These are phyloP conservation scores for Haplotaxodon microlepis DNA, from an alignment of 2,113 vertebrate genomes.

Conservation along the genomic window DNA sequence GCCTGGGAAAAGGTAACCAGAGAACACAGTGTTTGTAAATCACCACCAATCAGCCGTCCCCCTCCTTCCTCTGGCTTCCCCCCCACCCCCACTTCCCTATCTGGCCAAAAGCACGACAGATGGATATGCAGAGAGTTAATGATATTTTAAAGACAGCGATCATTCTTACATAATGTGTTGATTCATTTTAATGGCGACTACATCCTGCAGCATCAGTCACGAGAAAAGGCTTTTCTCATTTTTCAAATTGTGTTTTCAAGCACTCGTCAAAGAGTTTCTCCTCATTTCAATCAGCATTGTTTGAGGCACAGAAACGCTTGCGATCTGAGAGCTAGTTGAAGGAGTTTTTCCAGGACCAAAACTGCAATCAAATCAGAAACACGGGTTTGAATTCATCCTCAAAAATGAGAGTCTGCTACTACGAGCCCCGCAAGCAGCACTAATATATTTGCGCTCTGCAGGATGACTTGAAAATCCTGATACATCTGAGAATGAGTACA, in stretches of 20 bases:
- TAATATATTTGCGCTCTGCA: not conserved
- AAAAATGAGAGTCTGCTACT: not conserved
- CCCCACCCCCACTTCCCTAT: not conserved
- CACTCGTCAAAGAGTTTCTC: not conserved
- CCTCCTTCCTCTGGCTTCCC: not conserved
- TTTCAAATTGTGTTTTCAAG: constrained; percentile 13
- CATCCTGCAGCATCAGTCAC: constrained; percentile 35
- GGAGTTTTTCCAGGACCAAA: not conserved
- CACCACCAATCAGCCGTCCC: constrained; percentile 43
- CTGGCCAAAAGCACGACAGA: constrained; percentile 51
- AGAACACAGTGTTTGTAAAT: constrained; percentile 57
- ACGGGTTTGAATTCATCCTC: not conserved
- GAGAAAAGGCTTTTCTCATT: not conserved
- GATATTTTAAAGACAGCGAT: constrained; percentile 54
- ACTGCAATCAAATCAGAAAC: not conserved
- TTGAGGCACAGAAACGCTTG: not conserved
- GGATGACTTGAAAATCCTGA: not conserved
- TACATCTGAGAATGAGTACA: not conserved
- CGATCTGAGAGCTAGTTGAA: not conserved
- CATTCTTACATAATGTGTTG: constrained; percentile 46
- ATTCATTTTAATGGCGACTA: constrained; percentile 10
- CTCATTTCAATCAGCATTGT: not conserved
- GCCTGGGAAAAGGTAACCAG: constrained; percentile 55
- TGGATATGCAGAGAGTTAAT: constrained; percentile 54
- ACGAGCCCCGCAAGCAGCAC: not conserved